Percentiles rank a stretch among this genome's conserved stretches.
phyloP scores from a whole-genome alignment of 2,797 vertebrate species.

The Buceros bicornis region DNA sequence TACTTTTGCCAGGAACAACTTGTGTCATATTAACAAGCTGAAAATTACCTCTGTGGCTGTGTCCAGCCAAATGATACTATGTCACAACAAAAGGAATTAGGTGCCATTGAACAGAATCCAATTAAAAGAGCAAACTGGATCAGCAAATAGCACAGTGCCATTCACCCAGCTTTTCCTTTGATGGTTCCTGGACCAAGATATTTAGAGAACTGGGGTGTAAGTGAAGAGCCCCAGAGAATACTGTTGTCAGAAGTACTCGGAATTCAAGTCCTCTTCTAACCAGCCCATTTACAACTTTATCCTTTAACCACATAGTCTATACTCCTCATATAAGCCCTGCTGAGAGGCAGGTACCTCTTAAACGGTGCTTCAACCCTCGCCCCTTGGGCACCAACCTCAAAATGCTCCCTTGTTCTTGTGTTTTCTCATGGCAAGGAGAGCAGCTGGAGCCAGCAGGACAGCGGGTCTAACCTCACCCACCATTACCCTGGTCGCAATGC shows the following conservation, averaged over 20 bases:
- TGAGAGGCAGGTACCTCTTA: not conserved
- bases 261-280: not conserved
- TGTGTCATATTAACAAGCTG: not conserved
- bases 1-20: not conserved
- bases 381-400: not conserved
- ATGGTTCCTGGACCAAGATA: not conserved
- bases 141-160: not conserved
- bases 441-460: not conserved
- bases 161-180: not conserved
- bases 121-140: not conserved
- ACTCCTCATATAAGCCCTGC: not conserved
- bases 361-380: not conserved
- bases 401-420: not conserved
- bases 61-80: not conserved
- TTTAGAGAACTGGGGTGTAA: rapidly evolving
- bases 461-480: not conserved
- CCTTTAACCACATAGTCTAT: not conserved
- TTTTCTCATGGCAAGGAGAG: not conserved
- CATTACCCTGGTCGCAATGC: not conserved
- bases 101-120: not conserved
- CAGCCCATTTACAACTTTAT: not conserved
- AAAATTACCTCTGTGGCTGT: not conserved
- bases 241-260: not conserved
- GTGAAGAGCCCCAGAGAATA: not conserved
- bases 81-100: not conserved